phyloP scores from a whole-genome alignment of 2,113 vertebrate genomes.

The Takifugu flavidus region DNA sequence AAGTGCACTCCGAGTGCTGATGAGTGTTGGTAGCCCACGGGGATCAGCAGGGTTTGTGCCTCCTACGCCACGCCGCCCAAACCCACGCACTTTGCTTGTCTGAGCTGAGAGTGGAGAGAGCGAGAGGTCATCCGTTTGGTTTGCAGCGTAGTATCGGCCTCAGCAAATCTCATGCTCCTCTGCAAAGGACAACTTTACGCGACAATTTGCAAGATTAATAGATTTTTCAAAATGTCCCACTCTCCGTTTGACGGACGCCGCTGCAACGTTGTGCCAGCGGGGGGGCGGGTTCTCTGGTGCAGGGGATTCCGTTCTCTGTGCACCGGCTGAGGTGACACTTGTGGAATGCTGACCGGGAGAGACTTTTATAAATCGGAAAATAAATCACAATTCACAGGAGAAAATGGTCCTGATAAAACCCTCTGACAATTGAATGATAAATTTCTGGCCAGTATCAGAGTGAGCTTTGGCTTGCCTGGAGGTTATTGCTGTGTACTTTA shows the following conservation, averaged over 20 bases:
- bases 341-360: conserved; percentile 58
- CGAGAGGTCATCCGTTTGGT: conserved; percentile 51
- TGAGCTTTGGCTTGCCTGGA: conserved; percentile 69
- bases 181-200: conserved; percentile 17
- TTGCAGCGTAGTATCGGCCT: conserved; percentile 46
- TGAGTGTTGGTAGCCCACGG: conserved; percentile 71
- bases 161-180: conserved; percentile 25
- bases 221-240: conserved; percentile 18
- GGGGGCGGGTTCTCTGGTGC: not conserved
- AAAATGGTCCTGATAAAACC: conserved; percentile 72
- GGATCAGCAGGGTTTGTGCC: conserved; percentile 66
- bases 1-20: conserved; percentile 70
- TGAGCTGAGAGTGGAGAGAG: conserved; percentile 44
- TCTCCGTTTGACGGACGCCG: not conserved
- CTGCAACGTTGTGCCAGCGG: too few relatives aligned
- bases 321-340: conserved; percentile 25
- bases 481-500: conserved; percentile 80
- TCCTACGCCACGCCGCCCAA: conserved; percentile 69
- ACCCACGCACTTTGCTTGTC: conserved; percentile 66
- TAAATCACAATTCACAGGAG: conserved; percentile 68
- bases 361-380: conserved; percentile 73
- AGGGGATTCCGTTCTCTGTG: conserved; percentile 16
- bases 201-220: conserved; percentile 20
- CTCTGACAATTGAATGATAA: conserved; percentile 78
- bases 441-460: conserved; percentile 60